These are phyloP conservation scores for Mesitornis unicolor DNA, from an alignment of 2,113 vertebrate genomes.

Conservation along the genomic window DNA sequence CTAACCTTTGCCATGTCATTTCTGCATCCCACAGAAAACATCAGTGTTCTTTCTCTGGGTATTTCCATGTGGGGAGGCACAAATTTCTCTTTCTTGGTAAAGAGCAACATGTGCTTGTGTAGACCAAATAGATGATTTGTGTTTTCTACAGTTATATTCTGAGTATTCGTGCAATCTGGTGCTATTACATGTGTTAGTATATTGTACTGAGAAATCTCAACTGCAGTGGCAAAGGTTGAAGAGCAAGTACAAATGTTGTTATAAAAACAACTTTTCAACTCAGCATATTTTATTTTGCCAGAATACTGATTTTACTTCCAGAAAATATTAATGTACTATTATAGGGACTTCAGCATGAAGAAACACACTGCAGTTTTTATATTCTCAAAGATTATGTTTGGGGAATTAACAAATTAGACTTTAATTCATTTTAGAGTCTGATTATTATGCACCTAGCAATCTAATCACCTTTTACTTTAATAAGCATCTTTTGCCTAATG, in stretches of 20 bases:
- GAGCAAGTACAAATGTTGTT: background rate
- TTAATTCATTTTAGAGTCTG: slow-evolving; percentile 40
- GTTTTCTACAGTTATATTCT: background rate
- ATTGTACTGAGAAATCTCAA: background rate
- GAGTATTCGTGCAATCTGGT: background rate
- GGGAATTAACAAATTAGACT: slow-evolving; percentile 49
- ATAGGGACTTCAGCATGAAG: background rate
- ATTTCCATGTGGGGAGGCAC: background rate
- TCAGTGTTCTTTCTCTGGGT: background rate
- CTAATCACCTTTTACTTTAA: slow-evolving; percentile 62
- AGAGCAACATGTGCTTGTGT: background rate
- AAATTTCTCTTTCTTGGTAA: background rate
- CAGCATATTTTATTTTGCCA: background rate
- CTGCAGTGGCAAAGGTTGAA: background rate
- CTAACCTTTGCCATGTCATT: background rate
- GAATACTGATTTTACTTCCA: background rate
- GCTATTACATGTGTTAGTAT: background rate
- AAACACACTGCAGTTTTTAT: background rate
- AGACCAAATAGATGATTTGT: background rate
- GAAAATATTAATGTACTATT: background rate
- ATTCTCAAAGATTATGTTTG: background rate
- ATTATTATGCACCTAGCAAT: slow-evolving; percentile 50
- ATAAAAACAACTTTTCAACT: background rate
- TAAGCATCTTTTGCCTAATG: slow-evolving; percentile 57
- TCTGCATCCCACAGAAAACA: background rate